These are phyloP conservation scores for Sphyrna mokarran DNA, from an alignment of 2,113 vertebrate species.

Conservation along the genomic window DNA sequence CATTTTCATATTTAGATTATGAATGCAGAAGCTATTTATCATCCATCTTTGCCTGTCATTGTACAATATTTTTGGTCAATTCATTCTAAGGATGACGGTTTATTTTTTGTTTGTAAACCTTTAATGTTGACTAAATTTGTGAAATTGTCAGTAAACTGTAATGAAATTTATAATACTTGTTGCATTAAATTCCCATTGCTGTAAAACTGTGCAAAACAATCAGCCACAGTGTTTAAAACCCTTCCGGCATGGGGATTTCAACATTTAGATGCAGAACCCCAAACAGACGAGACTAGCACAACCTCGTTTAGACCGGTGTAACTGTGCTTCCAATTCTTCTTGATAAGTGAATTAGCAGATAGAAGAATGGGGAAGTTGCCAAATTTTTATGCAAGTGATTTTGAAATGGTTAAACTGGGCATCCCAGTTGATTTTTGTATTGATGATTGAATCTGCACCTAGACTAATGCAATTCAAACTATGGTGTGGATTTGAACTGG, in stretches of 20 bases:
- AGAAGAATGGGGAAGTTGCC: background rate
- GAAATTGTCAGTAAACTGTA: background rate
- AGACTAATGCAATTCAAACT: background rate
- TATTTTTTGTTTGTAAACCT: background rate
- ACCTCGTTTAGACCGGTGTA: background rate
- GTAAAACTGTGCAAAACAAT: background rate
- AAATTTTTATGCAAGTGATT: slow-evolving; percentile 28
- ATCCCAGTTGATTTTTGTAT: background rate
- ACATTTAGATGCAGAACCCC: background rate
- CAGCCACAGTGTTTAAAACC: background rate
- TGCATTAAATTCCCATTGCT: slow-evolving; percentile 2
- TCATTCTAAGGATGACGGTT: background rate
- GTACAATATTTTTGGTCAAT: background rate
- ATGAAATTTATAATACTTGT: background rate
- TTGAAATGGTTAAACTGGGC: background rate
- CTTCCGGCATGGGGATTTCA: background rate
- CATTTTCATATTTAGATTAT: background rate
- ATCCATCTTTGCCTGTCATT: background rate
- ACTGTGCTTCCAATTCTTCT: background rate
- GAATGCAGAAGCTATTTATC: background rate
- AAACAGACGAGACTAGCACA: background rate
- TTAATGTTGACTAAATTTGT: background rate
- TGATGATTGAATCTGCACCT: slow-evolving; percentile 16
- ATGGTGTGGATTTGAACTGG: slow-evolving; percentile 27
- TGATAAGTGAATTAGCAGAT: background rate